These are phyloP conservation scores for Calidris pugnax DNA, from an alignment of 2,113 vertebrate species.

Conservation along the genomic window DNA sequence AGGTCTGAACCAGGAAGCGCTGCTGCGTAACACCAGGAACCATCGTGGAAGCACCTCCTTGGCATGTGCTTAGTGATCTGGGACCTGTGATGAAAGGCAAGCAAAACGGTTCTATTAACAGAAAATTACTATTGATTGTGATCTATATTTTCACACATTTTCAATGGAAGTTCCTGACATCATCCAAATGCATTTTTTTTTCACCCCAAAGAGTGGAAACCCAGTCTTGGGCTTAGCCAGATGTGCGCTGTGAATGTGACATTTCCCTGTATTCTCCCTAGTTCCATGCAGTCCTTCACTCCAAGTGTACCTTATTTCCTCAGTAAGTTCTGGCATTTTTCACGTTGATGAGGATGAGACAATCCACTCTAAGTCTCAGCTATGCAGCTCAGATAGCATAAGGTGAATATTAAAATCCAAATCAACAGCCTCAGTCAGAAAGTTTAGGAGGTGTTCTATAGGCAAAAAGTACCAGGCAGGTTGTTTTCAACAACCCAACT, in stretches of 20 bases:
- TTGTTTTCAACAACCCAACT: background rate
- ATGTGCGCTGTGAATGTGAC: background rate
- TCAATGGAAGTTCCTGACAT: background rate
- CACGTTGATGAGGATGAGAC: background rate
- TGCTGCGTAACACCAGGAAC: accelerated
- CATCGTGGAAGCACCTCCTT: accelerated
- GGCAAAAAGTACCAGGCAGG: background rate
- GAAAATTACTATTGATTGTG: background rate
- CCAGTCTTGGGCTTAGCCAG: background rate
- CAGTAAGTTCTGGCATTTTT: background rate
- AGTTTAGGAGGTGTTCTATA: background rate
- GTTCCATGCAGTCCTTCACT: background rate
- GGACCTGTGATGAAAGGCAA: background rate
- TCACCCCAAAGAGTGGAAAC: background rate
- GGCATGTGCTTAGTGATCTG: accelerated
- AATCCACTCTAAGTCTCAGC: background rate
- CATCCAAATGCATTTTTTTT: background rate
- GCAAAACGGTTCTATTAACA: background rate
- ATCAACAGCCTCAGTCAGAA: background rate
- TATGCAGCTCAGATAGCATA: background rate
- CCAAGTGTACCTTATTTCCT: background rate
- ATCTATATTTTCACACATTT: background rate
- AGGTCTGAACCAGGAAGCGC: background rate
- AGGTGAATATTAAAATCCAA: background rate
- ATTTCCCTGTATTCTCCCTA: background rate